Evolutionary conservation across 2,888 invertebrate species (phyloP), one percentile per base, ranked within the genome.

Genomic region (Himalopsyche anomala): DNA sequence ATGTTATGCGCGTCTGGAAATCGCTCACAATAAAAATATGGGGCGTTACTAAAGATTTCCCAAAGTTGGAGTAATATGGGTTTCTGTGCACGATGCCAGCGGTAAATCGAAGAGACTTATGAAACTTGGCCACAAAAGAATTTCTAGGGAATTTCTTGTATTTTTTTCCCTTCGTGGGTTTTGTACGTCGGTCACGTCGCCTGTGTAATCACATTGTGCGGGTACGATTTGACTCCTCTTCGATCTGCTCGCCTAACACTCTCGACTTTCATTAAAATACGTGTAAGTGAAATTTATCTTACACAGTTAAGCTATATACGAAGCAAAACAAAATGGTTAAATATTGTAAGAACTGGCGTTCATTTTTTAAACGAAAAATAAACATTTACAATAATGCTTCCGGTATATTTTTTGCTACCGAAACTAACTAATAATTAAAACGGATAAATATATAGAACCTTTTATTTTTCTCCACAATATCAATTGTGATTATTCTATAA

Each of bases 1-100:
- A 19, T 9, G 28, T n/a, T 62, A 62, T 62, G 62, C 62, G 62
- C 62, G 62, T 6, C 62, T 62, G 62, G 19, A 62, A 62, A 62
- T 62, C 62, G 62, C 62, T 62, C 62, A 62, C 19, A 62, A 62
- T 62, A 62, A 62, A 62, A 62, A 62, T 62, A 62, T 62, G 62
- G 62, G 28, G 62, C 62, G 62, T 62, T 28, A 28, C 9, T n/a
- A 62, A 62, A 62, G 62, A 62, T 62, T 62, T 62, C 19, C 19
- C 28, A 19, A 62, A 62, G 62, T 62, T 28, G 62, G 62, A 62
- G 62, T 62, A 62, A 62, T 62, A 62, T 28, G 15, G 62, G 19
- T 62, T 62, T 62, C 62, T 8, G n/a, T 28, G 62, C 62, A 62
- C 62, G 62, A n/a, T 28, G 62, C 11, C 28, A 11, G 19, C 62